Percentiles rank a stretch among this genome's conserved stretches.
Evolutionary conservation across 1,140 invertebrate genomes (phyloP).

Genomic region (Lepidostoma basale): DNA sequence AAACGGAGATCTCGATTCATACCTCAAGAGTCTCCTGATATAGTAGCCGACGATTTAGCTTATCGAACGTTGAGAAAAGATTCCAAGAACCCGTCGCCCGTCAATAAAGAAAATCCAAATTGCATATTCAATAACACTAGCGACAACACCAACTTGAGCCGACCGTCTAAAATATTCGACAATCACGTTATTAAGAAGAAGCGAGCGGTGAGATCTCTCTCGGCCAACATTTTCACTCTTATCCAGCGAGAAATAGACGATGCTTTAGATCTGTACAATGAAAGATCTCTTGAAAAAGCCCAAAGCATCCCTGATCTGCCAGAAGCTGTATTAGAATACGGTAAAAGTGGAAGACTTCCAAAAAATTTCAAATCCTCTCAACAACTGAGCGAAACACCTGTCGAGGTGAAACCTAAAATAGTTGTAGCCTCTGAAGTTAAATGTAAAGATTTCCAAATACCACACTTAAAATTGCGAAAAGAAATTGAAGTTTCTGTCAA

Average conservation of each 20-base stretch:
- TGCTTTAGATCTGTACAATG: slow-evolving; percentile 52
- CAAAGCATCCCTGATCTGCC: slow-evolving; percentile 54
- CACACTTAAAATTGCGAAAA: background rate
- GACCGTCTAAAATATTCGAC: slow-evolving; percentile 49
- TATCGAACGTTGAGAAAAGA: slow-evolving; percentile 85
- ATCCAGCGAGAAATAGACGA: slow-evolving; percentile 66
- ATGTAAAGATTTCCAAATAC: background rate
- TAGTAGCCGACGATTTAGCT: slow-evolving; percentile 86
- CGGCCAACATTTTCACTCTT: slow-evolving; percentile 78
- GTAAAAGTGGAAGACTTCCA: slow-evolving; percentile 51
- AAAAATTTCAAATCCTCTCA: slow-evolving; percentile 44
- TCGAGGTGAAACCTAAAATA: background rate
- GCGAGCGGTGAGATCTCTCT: slow-evolving; percentile 76
- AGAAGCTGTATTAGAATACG: slow-evolving; percentile 48
- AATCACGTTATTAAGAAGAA: slow-evolving; percentile 67
- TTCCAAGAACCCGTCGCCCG: slow-evolving; percentile 55
- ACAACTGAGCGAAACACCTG: background rate
- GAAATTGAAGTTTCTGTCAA: background rate
- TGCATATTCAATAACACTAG: slow-evolving; percentile 54
- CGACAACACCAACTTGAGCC: slow-evolving; percentile 56
- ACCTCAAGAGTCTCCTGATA: slow-evolving; percentile 74
- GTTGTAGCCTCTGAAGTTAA: background rate
- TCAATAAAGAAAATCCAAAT: slow-evolving; percentile 52
- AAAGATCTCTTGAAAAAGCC: slow-evolving; percentile 54
- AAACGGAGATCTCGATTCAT: slow-evolving; percentile 67